phyloP scores from a whole-genome alignment of 2,888 invertebrate species.

The Papilio protenor region DNA sequence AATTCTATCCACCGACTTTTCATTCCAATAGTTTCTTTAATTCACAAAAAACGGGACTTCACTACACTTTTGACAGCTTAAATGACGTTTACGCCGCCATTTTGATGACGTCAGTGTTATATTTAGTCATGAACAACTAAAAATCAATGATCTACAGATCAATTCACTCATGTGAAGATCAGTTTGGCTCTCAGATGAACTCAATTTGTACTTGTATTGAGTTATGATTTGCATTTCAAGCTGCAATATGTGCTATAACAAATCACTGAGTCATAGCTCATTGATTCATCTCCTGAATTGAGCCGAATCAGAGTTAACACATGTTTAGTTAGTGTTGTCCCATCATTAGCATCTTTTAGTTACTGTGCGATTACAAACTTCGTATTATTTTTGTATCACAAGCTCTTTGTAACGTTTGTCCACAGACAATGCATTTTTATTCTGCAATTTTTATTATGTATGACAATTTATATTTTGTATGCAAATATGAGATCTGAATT shows the following conservation, averaged over 20 bases:
- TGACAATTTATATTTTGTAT: slow-evolving; percentile 59
- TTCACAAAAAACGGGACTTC: not conserved
- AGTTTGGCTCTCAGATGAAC: too few species aligned
- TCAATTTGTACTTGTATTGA: too few species aligned
- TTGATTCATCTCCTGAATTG: too few species aligned
- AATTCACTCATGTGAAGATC: too few species aligned
- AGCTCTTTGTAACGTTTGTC: slow-evolving; percentile 48
- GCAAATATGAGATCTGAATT: slow-evolving; percentile 71
- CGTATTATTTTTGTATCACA: slow-evolving; percentile 45
- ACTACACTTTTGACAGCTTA: not conserved
- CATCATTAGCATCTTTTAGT: slow-evolving; percentile 47
- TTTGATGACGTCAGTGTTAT: not conserved
- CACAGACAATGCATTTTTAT: slow-evolving; percentile 70
- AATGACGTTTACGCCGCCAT: not conserved
- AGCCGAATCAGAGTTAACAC: not conserved
- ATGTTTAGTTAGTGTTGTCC: not conserved
- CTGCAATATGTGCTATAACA: too few species aligned
- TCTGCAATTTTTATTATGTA: slow-evolving; percentile 61
- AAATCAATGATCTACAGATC: too few species aligned
- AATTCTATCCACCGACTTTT: slow-evolving; percentile 64
- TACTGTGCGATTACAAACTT: slow-evolving; percentile 59
- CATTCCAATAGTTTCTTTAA: slow-evolving; percentile 57
- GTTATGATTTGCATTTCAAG: too few species aligned
- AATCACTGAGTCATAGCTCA: too few species aligned
- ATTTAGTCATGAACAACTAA: too few species aligned